Evolutionary conservation across 2,888 invertebrate genomes (phyloP).

Genomic region (Clepsis dumicolana): DNA sequence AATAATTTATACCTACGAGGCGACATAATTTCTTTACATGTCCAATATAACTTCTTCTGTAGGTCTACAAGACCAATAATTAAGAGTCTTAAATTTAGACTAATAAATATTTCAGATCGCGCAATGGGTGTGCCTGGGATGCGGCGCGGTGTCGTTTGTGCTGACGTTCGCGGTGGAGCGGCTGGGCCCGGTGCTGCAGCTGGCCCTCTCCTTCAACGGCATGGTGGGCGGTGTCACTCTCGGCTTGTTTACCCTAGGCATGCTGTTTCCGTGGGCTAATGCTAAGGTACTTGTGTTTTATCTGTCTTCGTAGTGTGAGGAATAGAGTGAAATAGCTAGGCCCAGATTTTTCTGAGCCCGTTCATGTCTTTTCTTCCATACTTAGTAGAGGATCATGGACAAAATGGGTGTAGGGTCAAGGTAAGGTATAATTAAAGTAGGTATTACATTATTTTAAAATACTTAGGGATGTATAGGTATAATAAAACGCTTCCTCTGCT

Average conservation of each 20-base stretch:
- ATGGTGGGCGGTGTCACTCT: conserved; percentile 95
- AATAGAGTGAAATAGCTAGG: background rate
- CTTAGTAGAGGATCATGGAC: too few relatives aligned
- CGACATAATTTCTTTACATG: too few relatives aligned
- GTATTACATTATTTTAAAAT: too few relatives aligned
- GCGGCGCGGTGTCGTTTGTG: conserved; percentile 91
- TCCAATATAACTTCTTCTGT: too few relatives aligned
- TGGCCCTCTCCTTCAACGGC: conserved; percentile 95
- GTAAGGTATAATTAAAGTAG: too few relatives aligned
- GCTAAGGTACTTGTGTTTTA: conserved; percentile 85
- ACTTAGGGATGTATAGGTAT: too few relatives aligned
- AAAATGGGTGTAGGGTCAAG: too few relatives aligned
- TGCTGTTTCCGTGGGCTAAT: conserved; percentile 96
- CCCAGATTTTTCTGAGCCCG: background rate
- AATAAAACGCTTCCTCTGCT: too few relatives aligned
- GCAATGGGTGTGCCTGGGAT: conserved; percentile 88
- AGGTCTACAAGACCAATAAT: too few relatives aligned
- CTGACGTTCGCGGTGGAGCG: conserved; percentile 95
- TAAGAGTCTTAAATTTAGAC: background rate
- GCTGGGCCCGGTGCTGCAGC: conserved; percentile 95
- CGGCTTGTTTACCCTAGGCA: conserved; percentile 95
- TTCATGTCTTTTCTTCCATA: background rate
- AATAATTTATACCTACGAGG: too few relatives aligned
- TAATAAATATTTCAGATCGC: conserved; percentile 66
- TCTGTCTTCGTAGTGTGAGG: background rate